Conservation (phyloP, 2,888 invertebrate genomes). For the Norana najaformis region DNA sequence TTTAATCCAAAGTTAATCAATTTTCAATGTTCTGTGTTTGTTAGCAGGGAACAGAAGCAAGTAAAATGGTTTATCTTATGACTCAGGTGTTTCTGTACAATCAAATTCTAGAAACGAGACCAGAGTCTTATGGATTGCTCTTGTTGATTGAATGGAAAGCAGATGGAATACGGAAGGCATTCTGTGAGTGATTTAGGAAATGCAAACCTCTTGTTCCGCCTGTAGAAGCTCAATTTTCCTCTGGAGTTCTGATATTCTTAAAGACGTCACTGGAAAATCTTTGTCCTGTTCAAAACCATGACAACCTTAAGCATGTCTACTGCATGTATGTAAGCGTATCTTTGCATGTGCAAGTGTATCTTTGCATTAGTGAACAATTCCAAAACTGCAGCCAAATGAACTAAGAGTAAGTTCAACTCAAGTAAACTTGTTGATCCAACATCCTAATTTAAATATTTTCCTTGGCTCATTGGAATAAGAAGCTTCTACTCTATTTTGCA, state of each 20-base stretch:
- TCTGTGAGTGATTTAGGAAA: not conserved
- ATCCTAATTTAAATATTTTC: not conserved
- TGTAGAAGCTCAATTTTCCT: not conserved
- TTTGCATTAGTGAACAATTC: not conserved
- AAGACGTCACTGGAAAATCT: constrained; percentile 19
- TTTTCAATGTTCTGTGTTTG: not conserved
- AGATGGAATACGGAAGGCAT: not conserved
- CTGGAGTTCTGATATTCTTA: constrained; percentile 14
- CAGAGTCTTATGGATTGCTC: not conserved
- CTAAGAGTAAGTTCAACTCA: no score
- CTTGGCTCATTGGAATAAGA: not conserved
- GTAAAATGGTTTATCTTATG: not conserved
- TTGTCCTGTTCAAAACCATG: not conserved
- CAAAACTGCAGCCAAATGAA: not conserved
- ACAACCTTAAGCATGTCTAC: not conserved
- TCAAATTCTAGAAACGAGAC: not conserved
- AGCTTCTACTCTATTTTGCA: not conserved
- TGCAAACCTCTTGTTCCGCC: constrained; percentile 15
- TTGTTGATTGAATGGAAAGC: not conserved
- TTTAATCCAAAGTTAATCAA: not conserved
- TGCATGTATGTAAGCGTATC: not conserved
- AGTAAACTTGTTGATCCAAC: no score
- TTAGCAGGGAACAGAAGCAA: not conserved
- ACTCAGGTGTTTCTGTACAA: not conserved
- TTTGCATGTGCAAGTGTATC: not conserved